Percentiles rank a stretch among this genome's conserved stretches.
phyloP scores from a whole-genome alignment of 92 coral and sea anemone genomes.

The Galaxea fascicularis region DNA sequence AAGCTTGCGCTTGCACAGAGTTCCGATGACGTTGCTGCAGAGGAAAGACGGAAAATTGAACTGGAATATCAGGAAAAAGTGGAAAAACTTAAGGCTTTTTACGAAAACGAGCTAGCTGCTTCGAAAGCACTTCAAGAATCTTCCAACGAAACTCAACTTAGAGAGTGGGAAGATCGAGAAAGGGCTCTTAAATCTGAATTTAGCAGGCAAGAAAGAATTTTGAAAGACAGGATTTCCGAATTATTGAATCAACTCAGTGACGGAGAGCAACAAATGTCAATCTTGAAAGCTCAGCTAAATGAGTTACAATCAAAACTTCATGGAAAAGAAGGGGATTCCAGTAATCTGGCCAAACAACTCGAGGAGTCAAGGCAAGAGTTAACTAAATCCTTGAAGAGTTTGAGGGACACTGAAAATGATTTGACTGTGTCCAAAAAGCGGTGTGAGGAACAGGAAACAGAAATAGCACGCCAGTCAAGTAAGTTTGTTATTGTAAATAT shows the following conservation, averaged over 20 bases:
- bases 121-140: constrained; percentile 71
- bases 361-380: constrained; percentile 71
- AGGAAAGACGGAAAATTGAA: constrained; percentile 82
- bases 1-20: constrained; percentile 66
- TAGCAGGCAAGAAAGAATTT: constrained; percentile 89
- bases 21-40: constrained; percentile 71
- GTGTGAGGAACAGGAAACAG: constrained; percentile 82
- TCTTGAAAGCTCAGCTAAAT: constrained; percentile 63
- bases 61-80: constrained; percentile 85
- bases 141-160: constrained; percentile 65
- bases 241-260: constrained; percentile 80
- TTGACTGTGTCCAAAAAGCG: constrained; percentile 78
- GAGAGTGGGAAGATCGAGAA: constrained; percentile 81
- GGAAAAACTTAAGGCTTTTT: constrained; percentile 84
- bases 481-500: constrained; percentile 32
- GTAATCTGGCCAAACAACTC: constrained; percentile 62
- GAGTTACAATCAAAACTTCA: constrained; percentile 69
- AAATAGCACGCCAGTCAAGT: constrained; percentile 87
- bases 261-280: constrained; percentile 74
- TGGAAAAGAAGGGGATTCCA: constrained; percentile 64
- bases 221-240: constrained; percentile 94
- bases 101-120: constrained; percentile 92
- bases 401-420: constrained; percentile 79
- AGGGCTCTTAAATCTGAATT: constrained; percentile 72
- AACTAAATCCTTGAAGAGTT: constrained; percentile 72